Percentiles rank a stretch among this genome's conserved stretches.
phyloP scores from a whole-genome alignment of 2,888 invertebrate species.

The Oeneis ivallda region DNA sequence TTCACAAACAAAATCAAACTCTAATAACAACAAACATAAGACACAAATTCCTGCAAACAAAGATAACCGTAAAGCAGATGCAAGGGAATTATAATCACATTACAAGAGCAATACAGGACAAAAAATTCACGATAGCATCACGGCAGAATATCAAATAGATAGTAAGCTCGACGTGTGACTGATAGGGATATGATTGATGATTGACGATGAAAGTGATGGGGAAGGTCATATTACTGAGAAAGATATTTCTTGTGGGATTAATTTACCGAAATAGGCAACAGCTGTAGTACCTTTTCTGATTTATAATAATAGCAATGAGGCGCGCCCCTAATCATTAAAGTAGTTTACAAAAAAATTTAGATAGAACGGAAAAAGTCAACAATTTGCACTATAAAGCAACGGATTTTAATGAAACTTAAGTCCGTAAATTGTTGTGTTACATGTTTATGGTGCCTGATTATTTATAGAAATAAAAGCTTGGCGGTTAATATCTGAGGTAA shows the following conservation, averaged over 20 bases:
- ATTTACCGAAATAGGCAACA: too few relatives aligned
- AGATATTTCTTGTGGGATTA: neutral
- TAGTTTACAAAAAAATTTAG: too few relatives aligned
- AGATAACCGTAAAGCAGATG: conserved; percentile 39
- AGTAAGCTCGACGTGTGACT: conserved; percentile 53
- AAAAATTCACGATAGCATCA: conserved; percentile 66
- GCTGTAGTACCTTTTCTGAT: too few relatives aligned
- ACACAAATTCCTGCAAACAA: conserved; percentile 40
- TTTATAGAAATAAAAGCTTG: too few relatives aligned
- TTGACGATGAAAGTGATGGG: conserved; percentile 52
- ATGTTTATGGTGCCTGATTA: too few relatives aligned
- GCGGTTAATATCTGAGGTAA: too few relatives aligned
- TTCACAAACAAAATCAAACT: conserved; percentile 51
- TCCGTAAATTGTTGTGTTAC: too few relatives aligned
- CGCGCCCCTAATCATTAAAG: too few relatives aligned
- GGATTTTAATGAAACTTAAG: too few relatives aligned
- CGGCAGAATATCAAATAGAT: conserved; percentile 62
- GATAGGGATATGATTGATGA: conserved; percentile 54
- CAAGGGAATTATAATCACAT: conserved; percentile 69
- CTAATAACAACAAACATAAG: conserved; percentile 42
- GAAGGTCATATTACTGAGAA: conserved; percentile 10
- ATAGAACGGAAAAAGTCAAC: too few relatives aligned
- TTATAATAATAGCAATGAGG: too few relatives aligned
- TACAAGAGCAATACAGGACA: conserved; percentile 65
- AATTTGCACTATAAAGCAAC: too few relatives aligned